These are phyloP conservation scores for Catalaphyllia jardinei DNA, from an alignment of 64 coral and sea anemone species.

Conservation along the genomic window DNA sequence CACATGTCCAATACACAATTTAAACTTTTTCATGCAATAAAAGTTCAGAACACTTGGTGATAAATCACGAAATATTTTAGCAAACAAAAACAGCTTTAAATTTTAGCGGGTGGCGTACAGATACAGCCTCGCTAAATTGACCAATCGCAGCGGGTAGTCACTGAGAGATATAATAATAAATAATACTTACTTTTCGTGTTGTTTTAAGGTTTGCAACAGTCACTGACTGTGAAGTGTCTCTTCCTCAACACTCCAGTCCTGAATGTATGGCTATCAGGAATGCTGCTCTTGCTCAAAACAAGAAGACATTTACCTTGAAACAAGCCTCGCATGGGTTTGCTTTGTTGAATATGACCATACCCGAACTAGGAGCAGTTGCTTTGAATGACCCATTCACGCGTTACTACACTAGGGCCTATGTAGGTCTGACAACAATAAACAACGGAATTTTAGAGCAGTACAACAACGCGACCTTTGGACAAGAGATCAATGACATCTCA, in stretches of 20 bases:
- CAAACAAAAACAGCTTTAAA: too few species aligned
- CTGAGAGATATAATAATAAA: too few species aligned
- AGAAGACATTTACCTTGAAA: neutral
- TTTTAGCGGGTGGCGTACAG: too few species aligned
- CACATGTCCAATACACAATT: too few species aligned
- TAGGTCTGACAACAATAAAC: neutral
- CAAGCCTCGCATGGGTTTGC: neutral
- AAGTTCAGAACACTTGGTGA: too few species aligned
- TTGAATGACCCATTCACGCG: neutral
- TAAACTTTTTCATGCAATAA: too few species aligned
- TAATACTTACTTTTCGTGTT: neutral
- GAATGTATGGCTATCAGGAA: neutral
- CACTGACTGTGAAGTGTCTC: conserved; percentile 5
- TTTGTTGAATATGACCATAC: neutral
- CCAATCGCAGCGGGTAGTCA: too few species aligned
- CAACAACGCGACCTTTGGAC: conserved; percentile 4
- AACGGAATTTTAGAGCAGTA: neutral
- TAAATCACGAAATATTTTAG: too few species aligned
- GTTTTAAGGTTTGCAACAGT: neutral
- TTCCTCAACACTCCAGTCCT: conserved; percentile 1
- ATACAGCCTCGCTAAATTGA: too few species aligned
- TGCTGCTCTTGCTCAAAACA: neutral
- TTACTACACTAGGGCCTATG: neutral
- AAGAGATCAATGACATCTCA: neutral
- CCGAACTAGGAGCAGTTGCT: neutral